Conservation (phyloP, 2,888 invertebrate genomes). For the Drosophila buzzatii region DNA sequence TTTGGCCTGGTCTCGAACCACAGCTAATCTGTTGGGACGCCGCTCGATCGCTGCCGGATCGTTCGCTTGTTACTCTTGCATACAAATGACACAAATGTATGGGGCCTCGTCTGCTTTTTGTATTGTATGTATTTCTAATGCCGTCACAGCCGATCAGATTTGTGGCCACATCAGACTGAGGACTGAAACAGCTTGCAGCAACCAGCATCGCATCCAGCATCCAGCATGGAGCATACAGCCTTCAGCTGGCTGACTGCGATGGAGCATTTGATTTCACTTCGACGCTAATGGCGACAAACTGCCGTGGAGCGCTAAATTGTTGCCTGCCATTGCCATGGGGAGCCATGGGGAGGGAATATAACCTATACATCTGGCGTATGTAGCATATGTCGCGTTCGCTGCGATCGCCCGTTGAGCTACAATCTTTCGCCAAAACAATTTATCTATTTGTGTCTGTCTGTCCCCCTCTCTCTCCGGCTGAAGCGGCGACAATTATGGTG, state of each 20-base stretch:
- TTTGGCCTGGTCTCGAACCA: conserved; percentile 54
- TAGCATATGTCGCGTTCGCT: conserved; percentile 21
- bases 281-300: conserved; percentile 85
- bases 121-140: conserved; percentile 78
- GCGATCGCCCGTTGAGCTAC: conserved; percentile 39
- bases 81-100: conserved; percentile 84
- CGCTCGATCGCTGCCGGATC: conserved; percentile 59
- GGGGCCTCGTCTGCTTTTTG: conserved; percentile 70
- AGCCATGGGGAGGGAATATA: conserved; percentile 22
- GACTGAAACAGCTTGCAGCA: conserved; percentile 29
- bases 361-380: conserved; percentile 23
- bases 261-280: conserved; percentile 75
- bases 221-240: conserved; percentile 11
- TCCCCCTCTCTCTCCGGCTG: conserved; percentile 13
- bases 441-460: conserved; percentile 54
- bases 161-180: conserved; percentile 61
- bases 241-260: conserved; percentile 28
- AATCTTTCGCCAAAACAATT: conserved; percentile 60
- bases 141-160: conserved; percentile 79
- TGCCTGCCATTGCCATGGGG: conserved; percentile 43
- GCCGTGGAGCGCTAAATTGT: conserved; percentile 82
- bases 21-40: conserved; percentile 76
- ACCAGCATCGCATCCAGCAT: conserved; percentile 24
- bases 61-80: conserved; percentile 82
- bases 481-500: conserved; percentile 30